Percentiles rank a stretch among this genome's conserved stretches.
phyloP scores from a whole-genome alignment of 2,797 vertebrate species.

The Rhinoraja longicauda region DNA sequence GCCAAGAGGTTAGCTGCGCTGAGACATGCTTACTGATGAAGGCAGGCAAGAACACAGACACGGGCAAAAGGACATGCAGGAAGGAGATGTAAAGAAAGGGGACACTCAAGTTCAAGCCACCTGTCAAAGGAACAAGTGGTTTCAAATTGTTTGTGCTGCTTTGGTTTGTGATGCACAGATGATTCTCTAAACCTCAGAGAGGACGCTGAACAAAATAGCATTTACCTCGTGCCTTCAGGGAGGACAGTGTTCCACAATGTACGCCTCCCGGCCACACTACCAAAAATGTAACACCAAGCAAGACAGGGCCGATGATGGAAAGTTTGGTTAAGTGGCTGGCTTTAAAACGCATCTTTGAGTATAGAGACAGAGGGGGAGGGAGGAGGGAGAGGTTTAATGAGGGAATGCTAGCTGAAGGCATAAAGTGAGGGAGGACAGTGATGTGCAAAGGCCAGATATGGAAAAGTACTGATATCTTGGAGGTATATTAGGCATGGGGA shows the following conservation, averaged over 20 bases:
- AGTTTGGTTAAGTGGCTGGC: not conserved
- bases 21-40: not conserved
- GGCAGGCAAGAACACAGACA: not conserved
- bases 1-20: not conserved
- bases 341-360: no score
- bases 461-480: not conserved
- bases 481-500: not conserved
- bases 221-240: not conserved
- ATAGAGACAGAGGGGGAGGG: not conserved
- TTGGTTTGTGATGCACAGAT: not conserved
- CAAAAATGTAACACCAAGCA: not conserved
- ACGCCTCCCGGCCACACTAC: not conserved
- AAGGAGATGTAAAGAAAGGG: not conserved
- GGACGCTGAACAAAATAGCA: not conserved
- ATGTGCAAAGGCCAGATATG: not conserved
- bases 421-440: not conserved
- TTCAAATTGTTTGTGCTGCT: not conserved
- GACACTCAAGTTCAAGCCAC: not conserved
- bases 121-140: not conserved
- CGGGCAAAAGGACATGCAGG: not conserved
- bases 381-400: not conserved
- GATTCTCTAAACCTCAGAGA: not conserved
- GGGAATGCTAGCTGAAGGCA: not conserved
- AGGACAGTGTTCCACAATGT: not conserved
- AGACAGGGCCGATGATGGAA: not conserved